These are phyloP conservation scores for Leptopilina myrica DNA, from an alignment of 2,888 invertebrate genomes.

Conservation along the genomic window DNA sequence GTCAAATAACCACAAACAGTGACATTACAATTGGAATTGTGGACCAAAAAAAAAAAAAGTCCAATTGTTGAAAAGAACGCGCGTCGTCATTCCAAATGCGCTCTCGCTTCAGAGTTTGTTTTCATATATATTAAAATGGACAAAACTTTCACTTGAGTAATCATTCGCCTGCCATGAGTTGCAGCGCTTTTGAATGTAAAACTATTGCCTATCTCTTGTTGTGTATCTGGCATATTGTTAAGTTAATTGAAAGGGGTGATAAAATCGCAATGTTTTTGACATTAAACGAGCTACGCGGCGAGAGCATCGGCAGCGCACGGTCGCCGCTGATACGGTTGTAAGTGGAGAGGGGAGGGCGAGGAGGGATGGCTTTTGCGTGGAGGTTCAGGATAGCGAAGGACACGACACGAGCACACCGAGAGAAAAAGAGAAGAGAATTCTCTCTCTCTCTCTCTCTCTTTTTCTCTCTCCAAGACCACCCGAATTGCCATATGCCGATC, in stretches of 20 bases:
- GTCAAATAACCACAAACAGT: constrained; percentile 39
- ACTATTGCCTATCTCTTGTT: constrained; percentile 64
- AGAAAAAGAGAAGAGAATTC: constrained; percentile 49
- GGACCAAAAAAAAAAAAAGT: constrained; percentile 59
- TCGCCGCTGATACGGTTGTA: constrained; percentile 44
- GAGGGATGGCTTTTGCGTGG: neutral
- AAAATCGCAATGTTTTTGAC: constrained; percentile 70
- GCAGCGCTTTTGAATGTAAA: constrained; percentile 53
- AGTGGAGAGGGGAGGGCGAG: constrained; percentile 13
- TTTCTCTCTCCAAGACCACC: constrained; percentile 59
- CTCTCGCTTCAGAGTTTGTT: constrained; percentile 24
- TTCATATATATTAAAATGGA: constrained; percentile 46
- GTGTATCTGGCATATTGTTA: constrained; percentile 68
- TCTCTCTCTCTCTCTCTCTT: neutral
- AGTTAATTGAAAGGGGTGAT: constrained; percentile 70
- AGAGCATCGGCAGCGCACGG: constrained; percentile 48
- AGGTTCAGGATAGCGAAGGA: constrained; percentile 40
- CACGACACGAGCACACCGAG: constrained; percentile 47
- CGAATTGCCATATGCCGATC: constrained; percentile 52
- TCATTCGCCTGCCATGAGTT: constrained; percentile 19
- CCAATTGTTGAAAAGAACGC: constrained; percentile 47
- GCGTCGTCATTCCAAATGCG: constrained; percentile 54
- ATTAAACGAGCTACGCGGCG: constrained; percentile 61
- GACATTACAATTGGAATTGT: constrained; percentile 60
- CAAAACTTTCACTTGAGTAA: constrained; percentile 55